Evolutionary conservation across 2,888 invertebrate species (phyloP).

Genomic region (Creontiades dilutus): DNA sequence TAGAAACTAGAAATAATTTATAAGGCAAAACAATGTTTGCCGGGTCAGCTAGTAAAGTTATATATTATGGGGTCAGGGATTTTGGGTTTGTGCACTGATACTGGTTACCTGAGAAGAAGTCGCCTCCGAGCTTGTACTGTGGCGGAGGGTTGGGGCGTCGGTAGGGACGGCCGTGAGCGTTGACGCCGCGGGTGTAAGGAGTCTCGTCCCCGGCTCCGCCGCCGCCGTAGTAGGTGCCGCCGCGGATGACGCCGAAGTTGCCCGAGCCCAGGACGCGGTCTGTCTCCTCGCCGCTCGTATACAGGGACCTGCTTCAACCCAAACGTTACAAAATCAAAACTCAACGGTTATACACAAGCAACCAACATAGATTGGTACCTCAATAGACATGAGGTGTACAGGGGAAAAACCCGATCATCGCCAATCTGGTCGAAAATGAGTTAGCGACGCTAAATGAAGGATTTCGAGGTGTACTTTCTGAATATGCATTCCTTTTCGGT

Average conservation of each 20-base stretch:
- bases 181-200: constrained; percentile 82
- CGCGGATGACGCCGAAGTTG: constrained; percentile 91
- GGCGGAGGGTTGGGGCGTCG: constrained; percentile 83
- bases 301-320: constrained; percentile 69
- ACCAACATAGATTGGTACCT: too few relatives aligned
- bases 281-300: constrained; percentile 76
- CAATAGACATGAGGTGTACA: neutral
- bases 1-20: too few relatives aligned
- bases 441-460: neutral
- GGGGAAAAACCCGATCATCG: neutral
- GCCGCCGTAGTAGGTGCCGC: constrained; percentile 88
- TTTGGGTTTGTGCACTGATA: neutral
- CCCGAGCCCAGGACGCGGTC: constrained; percentile 88
- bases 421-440: neutral
- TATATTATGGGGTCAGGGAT: too few relatives aligned
- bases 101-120: constrained; percentile 86
- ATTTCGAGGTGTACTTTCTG: neutral
- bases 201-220: constrained; percentile 80
- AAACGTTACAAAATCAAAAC: neutral
- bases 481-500: neutral
- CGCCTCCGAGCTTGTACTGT: constrained; percentile 78
- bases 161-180: constrained; percentile 85
- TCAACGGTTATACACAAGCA: too few relatives aligned
- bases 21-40: too few relatives aligned
- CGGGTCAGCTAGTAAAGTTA: too few relatives aligned